Percentiles rank a stretch among this genome's conserved stretches.
phyloP scores from a whole-genome alignment of 1,140 invertebrate genomes.

The Sycobia sp. region DNA sequence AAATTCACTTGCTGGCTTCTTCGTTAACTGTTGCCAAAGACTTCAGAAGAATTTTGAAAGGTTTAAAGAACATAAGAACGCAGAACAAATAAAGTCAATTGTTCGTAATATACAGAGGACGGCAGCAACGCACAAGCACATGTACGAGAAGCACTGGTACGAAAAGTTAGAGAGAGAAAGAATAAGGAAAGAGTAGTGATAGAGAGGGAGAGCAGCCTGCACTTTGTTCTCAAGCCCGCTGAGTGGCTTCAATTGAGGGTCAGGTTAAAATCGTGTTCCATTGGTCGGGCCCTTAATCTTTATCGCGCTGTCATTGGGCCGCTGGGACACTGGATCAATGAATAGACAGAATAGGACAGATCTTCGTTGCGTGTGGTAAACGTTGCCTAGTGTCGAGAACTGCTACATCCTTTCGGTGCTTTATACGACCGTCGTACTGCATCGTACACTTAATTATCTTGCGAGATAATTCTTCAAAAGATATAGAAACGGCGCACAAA shows the following conservation, averaged over 20 bases:
- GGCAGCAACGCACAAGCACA: neutral
- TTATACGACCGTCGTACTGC: neutral
- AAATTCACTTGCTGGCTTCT: too few relatives aligned
- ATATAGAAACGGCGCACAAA: too few relatives aligned
- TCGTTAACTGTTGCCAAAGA: neutral
- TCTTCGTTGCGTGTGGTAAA: neutral
- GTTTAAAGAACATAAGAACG: neutral
- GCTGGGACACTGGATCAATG: neutral
- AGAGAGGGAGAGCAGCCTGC: neutral
- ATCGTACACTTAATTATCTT: too few relatives aligned
- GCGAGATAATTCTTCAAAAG: too few relatives aligned
- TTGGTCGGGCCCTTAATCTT: constrained; percentile 53
- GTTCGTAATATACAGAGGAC: neutral
- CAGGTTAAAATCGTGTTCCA: constrained; percentile 42
- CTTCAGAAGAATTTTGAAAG: neutral
- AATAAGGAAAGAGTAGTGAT: neutral
- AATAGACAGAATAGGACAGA: too few relatives aligned
- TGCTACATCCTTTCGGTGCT: neutral
- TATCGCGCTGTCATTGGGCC: constrained; percentile 40
- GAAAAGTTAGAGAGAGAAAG: neutral
- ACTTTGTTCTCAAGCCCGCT: constrained; percentile 28
- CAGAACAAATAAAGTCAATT: constrained; percentile 14
- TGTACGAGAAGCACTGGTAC: neutral
- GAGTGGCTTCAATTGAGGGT: constrained; percentile 54
- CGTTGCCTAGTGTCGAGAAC: neutral